phyloP scores from a whole-genome alignment of 2,888 invertebrate species.

The Drosophila lutescens region DNA sequence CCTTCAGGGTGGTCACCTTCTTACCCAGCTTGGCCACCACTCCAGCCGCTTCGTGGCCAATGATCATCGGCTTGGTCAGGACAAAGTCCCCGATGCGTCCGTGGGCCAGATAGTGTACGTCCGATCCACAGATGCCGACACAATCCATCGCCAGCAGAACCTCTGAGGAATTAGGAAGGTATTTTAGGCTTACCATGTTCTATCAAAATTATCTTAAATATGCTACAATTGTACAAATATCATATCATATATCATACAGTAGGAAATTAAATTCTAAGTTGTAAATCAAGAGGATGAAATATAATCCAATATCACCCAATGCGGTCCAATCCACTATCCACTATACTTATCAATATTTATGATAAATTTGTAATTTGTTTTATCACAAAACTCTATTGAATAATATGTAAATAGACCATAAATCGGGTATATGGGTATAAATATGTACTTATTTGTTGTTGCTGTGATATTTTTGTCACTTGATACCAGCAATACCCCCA shows the following conservation, averaged over 20 bases:
- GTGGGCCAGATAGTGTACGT: constrained; percentile 95
- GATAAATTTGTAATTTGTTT: not conserved
- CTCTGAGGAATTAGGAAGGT: constrained; percentile 55
- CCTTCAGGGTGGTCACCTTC: constrained; percentile 88
- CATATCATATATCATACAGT: too few species aligned
- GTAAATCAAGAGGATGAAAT: too few species aligned
- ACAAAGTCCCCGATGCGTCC: constrained; percentile 95
- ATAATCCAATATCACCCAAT: not conserved
- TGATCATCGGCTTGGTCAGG: constrained; percentile 94
- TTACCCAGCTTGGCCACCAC: constrained; percentile 90
- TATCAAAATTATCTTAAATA: not conserved
- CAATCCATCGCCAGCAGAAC: constrained; percentile 92
- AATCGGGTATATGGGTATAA: too few species aligned
- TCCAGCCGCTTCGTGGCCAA: constrained; percentile 97
- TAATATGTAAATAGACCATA: too few species aligned
- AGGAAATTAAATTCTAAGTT: too few species aligned
- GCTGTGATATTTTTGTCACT: not conserved
- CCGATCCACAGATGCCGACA: constrained; percentile 98
- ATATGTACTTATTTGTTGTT: not conserved
- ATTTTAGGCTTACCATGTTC: not conserved
- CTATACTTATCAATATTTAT: not conserved
- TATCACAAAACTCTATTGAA: not conserved
- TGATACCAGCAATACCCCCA: not conserved
- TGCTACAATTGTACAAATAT: too few species aligned
- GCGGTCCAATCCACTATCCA: too few species aligned